These are phyloP conservation scores for Lepidonotus clava DNA, from an alignment of 2,888 invertebrate species.

Conservation along the genomic window DNA sequence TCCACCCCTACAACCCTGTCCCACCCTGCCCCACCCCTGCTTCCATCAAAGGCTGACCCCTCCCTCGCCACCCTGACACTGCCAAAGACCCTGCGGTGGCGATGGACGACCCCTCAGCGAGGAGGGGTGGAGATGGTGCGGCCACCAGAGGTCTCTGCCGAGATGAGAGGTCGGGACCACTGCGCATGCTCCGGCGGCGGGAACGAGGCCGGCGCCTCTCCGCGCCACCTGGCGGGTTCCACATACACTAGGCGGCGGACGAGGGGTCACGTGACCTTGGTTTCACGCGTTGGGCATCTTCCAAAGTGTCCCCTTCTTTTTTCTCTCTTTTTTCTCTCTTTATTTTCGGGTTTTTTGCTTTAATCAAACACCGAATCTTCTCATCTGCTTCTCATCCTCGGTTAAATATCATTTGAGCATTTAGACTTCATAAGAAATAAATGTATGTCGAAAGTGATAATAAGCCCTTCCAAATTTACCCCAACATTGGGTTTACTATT, in stretches of 20 bases:
- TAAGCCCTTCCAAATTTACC: too few species aligned
- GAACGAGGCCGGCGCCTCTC: slow-evolving; percentile 1
- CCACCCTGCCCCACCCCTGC: too few species aligned
- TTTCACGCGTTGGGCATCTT: background rate
- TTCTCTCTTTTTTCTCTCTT: too few species aligned
- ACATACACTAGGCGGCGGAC: slow-evolving; percentile 6
- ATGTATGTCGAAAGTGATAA: too few species aligned
- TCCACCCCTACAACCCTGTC: too few species aligned
- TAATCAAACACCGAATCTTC: too few species aligned
- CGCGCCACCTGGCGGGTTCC: slow-evolving; percentile 38
- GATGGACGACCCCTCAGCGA: background rate
- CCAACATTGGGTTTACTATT: too few species aligned
- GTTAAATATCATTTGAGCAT: too few species aligned
- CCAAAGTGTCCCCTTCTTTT: too few species aligned
- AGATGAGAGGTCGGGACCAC: slow-evolving; percentile 41
- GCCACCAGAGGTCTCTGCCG: slow-evolving; percentile 12
- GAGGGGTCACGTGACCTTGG: slow-evolving; percentile 1
- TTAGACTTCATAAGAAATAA: too few species aligned
- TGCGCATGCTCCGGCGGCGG: slow-evolving; percentile 18
- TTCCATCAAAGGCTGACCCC: slow-evolving; percentile 20
- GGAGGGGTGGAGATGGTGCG: slow-evolving; percentile 14
- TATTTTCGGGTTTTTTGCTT: too few species aligned
- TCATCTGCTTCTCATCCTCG: too few species aligned
- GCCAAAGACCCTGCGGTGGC: background rate
- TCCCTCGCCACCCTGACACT: slow-evolving; percentile 31